These are phyloP conservation scores for Petrocephalus schoutedeni DNA, from an alignment of 2,797 vertebrate genomes.

Conservation along the genomic window DNA sequence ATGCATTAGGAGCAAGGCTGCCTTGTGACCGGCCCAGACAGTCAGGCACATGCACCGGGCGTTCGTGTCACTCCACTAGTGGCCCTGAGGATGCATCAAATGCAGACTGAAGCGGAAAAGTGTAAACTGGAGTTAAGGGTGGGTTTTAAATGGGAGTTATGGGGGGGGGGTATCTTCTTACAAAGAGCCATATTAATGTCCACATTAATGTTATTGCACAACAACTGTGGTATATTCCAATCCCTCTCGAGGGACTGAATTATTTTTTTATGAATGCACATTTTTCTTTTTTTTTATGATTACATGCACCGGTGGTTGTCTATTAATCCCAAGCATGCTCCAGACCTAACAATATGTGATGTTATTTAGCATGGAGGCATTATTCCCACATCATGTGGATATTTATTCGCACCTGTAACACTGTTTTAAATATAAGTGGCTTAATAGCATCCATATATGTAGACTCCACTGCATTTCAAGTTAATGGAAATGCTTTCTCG, in stretches of 20 bases:
- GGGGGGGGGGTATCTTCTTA: neutral
- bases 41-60: neutral
- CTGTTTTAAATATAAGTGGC: neutral
- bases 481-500: neutral
- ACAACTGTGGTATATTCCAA: slow-evolving; percentile 1
- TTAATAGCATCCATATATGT: neutral
- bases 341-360: no score
- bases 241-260: neutral
- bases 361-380: neutral
- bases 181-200: neutral
- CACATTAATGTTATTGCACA: neutral
- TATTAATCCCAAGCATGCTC: neutral
- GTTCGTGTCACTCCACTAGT: neutral
- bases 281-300: neutral
- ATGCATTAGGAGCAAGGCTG: neutral
- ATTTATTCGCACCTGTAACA: neutral
- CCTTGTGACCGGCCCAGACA: neutral
- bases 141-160: neutral
- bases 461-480: neutral
- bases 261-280: neutral
- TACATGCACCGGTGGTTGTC: neutral
- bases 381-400: neutral
- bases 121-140: neutral
- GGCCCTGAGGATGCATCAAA: neutral
- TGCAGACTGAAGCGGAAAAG: neutral